Percentiles rank a stretch among this genome's conserved stretches.
phyloP scores from a whole-genome alignment of 1,140 invertebrate species.

The Drosophila rhopaloa region DNA sequence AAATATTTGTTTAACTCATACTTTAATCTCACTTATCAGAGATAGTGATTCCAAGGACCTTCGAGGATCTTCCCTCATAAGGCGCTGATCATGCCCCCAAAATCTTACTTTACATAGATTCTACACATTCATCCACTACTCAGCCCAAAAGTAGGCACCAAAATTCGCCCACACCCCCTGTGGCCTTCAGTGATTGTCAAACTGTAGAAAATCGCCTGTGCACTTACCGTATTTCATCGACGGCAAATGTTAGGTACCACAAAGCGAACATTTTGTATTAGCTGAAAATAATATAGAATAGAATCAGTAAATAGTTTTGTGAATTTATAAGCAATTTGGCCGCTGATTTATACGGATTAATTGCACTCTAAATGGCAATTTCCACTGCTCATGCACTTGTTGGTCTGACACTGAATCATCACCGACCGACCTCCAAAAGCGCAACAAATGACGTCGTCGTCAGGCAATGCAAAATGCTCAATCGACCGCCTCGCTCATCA shows the following conservation, averaged over 20 bases:
- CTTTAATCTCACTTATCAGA: too few relatives aligned
- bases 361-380: slow-evolving; percentile 31
- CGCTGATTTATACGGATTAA: slow-evolving; percentile 14
- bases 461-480: slow-evolving; percentile 9
- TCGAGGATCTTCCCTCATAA: too few relatives aligned
- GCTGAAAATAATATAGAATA: slow-evolving; percentile 46
- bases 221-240: slow-evolving; percentile 82
- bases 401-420: slow-evolving; percentile 26
- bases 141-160: slow-evolving; percentile 56
- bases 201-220: slow-evolving; percentile 25
- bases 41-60: too few relatives aligned
- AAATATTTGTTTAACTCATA: too few relatives aligned
- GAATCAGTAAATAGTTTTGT: slow-evolving; percentile 12
- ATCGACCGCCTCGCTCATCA: slow-evolving; percentile 1
- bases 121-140: background rate
- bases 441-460: slow-evolving; percentile 42
- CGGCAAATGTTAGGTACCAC: slow-evolving; percentile 81
- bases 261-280: slow-evolving; percentile 77
- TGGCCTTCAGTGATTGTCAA: slow-evolving; percentile 33
- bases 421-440: slow-evolving; percentile 36
- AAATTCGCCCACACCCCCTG: background rate
- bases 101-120: background rate
- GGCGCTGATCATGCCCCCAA: background rate
- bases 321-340: slow-evolving; percentile 5
- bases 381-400: slow-evolving; percentile 25